Evolutionary conservation across 2,797 vertebrate species (phyloP).

Genomic region (Microctenopoma stevenorrisi): DNA sequence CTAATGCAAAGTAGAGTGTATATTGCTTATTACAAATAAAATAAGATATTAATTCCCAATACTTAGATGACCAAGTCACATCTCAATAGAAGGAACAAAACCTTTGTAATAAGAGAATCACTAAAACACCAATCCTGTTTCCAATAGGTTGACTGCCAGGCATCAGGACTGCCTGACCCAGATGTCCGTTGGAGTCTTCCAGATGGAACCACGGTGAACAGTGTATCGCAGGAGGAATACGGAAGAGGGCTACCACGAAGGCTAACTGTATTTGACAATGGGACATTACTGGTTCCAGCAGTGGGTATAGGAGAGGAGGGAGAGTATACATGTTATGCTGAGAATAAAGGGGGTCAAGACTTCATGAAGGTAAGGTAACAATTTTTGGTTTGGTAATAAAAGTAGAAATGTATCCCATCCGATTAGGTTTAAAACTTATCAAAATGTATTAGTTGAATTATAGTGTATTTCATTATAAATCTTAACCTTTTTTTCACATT

Average conservation of each 20-base stretch:
- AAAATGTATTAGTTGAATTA: no score
- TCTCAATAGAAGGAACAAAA: conserved; percentile 1
- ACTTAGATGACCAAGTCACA: not conserved
- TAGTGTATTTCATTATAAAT: not conserved
- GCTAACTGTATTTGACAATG: conserved; percentile 91
- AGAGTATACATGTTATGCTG: conserved; percentile 92
- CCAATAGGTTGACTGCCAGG: conserved; percentile 91
- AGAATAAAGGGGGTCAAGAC: conserved; percentile 92
- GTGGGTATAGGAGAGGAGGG: conserved; percentile 90
- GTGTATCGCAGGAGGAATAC: conserved; percentile 85
- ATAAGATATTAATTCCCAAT: not conserved
- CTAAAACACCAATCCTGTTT: conserved; percentile 11
- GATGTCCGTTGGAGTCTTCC: conserved; percentile 93
- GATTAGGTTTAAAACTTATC: not conserved
- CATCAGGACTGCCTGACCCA: conserved; percentile 92
- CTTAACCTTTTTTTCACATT: not conserved
- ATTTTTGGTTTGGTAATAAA: not conserved
- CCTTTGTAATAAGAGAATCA: conserved; percentile 1
- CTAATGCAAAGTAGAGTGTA: not conserved
- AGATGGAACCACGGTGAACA: conserved; percentile 91
- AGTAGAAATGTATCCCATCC: not conserved
- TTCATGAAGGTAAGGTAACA: conserved; percentile 87
- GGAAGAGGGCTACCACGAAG: conserved; percentile 79
- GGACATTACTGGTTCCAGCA: conserved; percentile 90
- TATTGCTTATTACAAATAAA: not conserved